Conservation (phyloP, 2,113 vertebrate genomes). For the Cranoglanis bouderius region DNA sequence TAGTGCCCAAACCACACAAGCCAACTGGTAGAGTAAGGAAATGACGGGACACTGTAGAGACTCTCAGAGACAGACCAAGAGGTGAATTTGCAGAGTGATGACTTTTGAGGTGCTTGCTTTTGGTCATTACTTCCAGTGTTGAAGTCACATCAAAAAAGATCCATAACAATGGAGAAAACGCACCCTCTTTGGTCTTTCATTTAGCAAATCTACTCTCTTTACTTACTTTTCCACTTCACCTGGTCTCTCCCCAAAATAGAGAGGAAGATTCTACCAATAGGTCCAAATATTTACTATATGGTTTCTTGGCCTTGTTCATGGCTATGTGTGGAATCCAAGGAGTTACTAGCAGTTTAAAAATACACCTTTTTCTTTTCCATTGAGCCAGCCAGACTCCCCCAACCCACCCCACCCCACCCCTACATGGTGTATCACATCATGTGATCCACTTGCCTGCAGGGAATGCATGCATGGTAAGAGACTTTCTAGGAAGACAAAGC, state of each 20-base stretch:
- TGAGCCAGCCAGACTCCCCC: neutral
- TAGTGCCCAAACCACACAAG: slow-evolving; percentile 39
- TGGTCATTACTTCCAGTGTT: slow-evolving; percentile 2
- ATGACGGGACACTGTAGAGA: neutral
- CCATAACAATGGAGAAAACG: neutral
- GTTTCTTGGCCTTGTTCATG: slow-evolving; percentile 8
- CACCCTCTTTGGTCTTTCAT: neutral
- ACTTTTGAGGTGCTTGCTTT: neutral
- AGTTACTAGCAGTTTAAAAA: slow-evolving; percentile 29
- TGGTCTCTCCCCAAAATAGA: neutral
- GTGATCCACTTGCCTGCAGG: slow-evolving; percentile 21
- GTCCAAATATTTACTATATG: slow-evolving; percentile 21
- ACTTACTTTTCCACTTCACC: neutral
- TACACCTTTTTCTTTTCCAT: slow-evolving; percentile 29
- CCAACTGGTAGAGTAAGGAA: slow-evolving; percentile 17
- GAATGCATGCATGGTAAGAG: slow-evolving; percentile 14
- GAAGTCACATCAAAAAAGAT: neutral
- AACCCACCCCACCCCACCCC: neutral
- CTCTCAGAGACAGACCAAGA: neutral
- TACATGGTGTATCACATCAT: slow-evolving; percentile 11
- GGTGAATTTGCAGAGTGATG: neutral
- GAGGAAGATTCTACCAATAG: neutral
- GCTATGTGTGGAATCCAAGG: slow-evolving; percentile 3
- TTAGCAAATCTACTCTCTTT: slow-evolving; percentile 15
- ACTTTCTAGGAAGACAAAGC: slow-evolving; percentile 17